A percentile compares a stretch with the other conserved stretches of the same genome.
phyloP scores from a whole-genome alignment of 2,888 invertebrate genomes.

The Folsomia manolachei region DNA sequence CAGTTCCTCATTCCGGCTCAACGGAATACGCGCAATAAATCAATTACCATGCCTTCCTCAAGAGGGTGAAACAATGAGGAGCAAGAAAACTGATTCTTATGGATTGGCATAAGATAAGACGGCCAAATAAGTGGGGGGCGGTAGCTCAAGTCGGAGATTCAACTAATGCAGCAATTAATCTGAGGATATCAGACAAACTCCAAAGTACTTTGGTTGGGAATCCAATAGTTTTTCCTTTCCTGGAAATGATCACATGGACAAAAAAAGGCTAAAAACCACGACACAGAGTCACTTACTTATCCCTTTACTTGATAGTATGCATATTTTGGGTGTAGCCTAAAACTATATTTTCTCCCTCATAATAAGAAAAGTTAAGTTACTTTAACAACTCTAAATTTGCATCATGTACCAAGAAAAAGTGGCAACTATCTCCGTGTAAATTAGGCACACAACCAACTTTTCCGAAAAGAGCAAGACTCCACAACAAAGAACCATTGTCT shows the following conservation, averaged over 20 bases:
- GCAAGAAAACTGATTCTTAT: background rate
- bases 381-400: too few species aligned
- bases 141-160: background rate
- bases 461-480: background rate
- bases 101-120: background rate
- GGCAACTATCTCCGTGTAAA: background rate
- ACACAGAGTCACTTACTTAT: too few species aligned
- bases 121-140: background rate
- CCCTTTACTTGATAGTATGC: too few species aligned
- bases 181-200: background rate
- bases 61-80: background rate
- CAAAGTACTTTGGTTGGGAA: too few species aligned
- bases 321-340: too few species aligned
- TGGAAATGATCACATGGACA: background rate
- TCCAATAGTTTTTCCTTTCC: too few species aligned
- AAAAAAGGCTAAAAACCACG: too few species aligned
- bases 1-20: background rate
- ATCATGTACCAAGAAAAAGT: too few species aligned
- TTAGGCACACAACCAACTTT: background rate
- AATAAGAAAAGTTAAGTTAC: too few species aligned
- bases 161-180: background rate
- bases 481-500: background rate
- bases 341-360: too few species aligned
- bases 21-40: background rate
- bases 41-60: background rate